Evolutionary conservation across 1,140 invertebrate genomes (phyloP).

Genomic region (Drosophila lacteicornis): DNA sequence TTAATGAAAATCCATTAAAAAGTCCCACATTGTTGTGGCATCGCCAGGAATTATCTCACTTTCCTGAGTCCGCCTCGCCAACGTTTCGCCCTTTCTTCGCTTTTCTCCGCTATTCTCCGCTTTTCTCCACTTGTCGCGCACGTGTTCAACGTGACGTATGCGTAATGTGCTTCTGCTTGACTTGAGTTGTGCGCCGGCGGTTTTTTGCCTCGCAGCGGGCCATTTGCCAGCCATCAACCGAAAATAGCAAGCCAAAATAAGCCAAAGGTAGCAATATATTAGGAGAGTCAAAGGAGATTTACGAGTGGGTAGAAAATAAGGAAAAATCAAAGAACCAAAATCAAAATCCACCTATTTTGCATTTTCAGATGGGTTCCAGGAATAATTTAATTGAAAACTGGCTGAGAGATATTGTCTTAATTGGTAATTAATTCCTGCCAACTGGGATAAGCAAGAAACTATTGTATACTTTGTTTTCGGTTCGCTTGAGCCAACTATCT

Average conservation of each 20-base stretch:
- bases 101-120: not conserved
- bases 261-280: conserved; percentile 29
- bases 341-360: not conserved
- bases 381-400: conserved; percentile 6
- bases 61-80: conserved; percentile 11
- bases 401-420: not conserved
- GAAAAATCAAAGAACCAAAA: conserved; percentile 2
- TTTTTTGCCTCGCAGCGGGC: conserved; percentile 29
- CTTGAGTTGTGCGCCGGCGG: conserved; percentile 39
- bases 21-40: conserved; percentile 73
- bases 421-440: not conserved
- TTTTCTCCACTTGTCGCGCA: conserved; percentile 43
- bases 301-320: not conserved
- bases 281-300: conserved; percentile 3
- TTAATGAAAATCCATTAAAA: conserved; percentile 84
- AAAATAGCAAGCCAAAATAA: conserved; percentile 25
- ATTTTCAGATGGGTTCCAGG: conserved; percentile 1
- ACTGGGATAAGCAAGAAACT: not conserved
- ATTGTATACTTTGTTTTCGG: not conserved
- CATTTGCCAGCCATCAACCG: conserved; percentile 42
- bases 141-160: conserved; percentile 70
- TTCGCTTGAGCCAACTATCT: too few species aligned
- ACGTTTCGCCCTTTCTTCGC: not conserved
- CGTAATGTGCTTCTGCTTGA: conserved; percentile 74
- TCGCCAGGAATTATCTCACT: conserved; percentile 45